phyloP scores from a whole-genome alignment of 2,113 vertebrate genomes.

The Prinia subflava region DNA sequence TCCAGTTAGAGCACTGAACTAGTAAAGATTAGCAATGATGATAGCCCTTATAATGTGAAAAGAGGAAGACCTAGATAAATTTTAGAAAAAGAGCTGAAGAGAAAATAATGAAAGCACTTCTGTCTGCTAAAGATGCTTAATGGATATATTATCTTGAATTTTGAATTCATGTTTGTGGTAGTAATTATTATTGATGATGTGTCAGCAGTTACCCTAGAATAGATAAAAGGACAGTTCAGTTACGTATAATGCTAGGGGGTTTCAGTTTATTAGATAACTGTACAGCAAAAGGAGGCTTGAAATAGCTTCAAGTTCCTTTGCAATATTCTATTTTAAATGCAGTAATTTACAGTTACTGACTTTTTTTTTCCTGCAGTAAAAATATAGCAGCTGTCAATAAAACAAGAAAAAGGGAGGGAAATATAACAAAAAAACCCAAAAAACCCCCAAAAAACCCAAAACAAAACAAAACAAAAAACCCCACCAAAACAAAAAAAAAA shows the following conservation, averaged over 20 bases:
- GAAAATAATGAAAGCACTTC: background rate
- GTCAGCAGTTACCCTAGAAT: background rate
- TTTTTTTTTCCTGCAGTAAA: slow-evolving; percentile 9
- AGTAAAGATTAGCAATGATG: background rate
- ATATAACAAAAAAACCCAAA: background rate
- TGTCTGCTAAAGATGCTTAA: background rate
- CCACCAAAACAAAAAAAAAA: no score
- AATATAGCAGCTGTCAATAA: slow-evolving; percentile 36
- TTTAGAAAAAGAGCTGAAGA: background rate
- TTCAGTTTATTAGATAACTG: background rate
- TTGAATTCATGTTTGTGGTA: background rate
- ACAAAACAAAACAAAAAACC: no score
- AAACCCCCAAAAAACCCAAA: no score
- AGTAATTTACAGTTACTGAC: background rate
- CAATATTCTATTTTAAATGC: background rate
- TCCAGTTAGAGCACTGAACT: background rate
- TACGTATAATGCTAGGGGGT: background rate
- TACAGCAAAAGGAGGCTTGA: background rate
- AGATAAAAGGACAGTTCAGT: background rate
- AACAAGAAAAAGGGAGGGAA: background rate
- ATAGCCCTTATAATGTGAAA: background rate
- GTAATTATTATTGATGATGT: background rate
- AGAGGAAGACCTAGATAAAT: background rate
- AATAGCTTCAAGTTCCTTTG: background rate
- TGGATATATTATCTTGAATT: background rate